Percentiles rank a stretch among this genome's conserved stretches.
Evolutionary conservation across 2,888 invertebrate species (phyloP).

Genomic region (Aphodius granarius): DNA sequence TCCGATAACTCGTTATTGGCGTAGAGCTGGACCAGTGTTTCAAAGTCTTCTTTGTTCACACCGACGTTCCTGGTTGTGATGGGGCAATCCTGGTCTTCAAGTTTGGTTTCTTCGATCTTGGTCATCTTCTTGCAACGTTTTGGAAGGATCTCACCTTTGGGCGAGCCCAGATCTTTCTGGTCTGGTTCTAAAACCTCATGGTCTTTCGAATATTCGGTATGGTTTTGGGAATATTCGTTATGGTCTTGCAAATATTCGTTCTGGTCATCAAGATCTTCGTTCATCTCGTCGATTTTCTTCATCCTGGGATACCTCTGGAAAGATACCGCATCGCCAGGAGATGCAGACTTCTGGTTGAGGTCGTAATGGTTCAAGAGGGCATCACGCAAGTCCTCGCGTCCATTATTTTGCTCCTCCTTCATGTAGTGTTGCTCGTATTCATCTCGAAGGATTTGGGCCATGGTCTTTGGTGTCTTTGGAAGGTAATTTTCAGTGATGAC

Average conservation of each 20-base stretch:
- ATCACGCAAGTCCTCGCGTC: not conserved
- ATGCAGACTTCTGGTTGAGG: not conserved
- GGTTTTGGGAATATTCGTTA: conserved; percentile 5
- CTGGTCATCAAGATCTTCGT: conserved; percentile 18
- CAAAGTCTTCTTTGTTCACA: not conserved
- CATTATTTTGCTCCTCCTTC: not conserved
- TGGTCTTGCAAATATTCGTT: conserved; percentile 18
- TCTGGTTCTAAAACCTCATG: conserved; percentile 8
- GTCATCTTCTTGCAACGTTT: conserved; percentile 13
- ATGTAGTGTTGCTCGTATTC: not conserved
- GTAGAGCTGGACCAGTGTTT: conserved; percentile 18
- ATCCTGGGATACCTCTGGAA: not conserved
- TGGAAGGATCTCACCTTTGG: not conserved
- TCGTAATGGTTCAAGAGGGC: not conserved
- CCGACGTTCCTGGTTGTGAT: not conserved
- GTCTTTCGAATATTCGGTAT: not conserved
- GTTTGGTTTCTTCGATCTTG: conserved; percentile 9
- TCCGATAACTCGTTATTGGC: conserved; percentile 1
- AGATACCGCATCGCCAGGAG: too few species aligned
- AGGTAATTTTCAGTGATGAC: not conserved
- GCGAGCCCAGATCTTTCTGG: conserved; percentile 1
- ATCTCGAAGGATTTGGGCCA: not conserved
- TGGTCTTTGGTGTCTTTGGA: not conserved
- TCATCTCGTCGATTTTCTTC: conserved; percentile 16
- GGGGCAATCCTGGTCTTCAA: not conserved